phyloP scores from a whole-genome alignment of 2,113 vertebrate genomes.

The Leucopternis melanops region DNA sequence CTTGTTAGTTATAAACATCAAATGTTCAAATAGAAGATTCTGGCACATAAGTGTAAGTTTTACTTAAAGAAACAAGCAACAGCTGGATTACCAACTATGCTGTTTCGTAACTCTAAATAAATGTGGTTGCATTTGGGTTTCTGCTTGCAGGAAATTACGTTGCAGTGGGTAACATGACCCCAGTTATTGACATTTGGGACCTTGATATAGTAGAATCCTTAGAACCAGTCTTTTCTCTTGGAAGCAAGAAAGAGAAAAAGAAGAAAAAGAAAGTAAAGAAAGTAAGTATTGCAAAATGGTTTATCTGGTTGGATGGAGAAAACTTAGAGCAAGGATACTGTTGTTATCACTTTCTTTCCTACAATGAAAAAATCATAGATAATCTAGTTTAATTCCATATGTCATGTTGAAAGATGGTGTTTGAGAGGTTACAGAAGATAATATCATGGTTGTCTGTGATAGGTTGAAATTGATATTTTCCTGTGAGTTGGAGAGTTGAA shows the following conservation, averaged over 20 bases:
- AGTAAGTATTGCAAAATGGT: constrained; percentile 58
- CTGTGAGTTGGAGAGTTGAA: not conserved
- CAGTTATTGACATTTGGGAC: constrained; percentile 95
- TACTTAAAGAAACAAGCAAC: not conserved
- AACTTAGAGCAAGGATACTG: not conserved
- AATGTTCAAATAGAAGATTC: not conserved
- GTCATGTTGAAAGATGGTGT: not conserved
- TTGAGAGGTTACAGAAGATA: not conserved
- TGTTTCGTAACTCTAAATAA: not conserved
- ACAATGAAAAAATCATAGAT: not conserved
- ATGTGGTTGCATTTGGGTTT: not conserved
- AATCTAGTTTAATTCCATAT: not conserved
- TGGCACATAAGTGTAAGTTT: not conserved
- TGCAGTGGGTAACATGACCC: constrained; percentile 94
- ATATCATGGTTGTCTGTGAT: rapidly evolving
- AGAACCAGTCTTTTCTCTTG: constrained; percentile 91
- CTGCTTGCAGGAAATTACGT: constrained; percentile 82
- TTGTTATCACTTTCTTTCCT: not conserved
- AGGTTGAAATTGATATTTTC: not conserved
- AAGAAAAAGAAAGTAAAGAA: constrained; percentile 92
- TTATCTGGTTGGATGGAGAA: not conserved
- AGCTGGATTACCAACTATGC: not conserved
- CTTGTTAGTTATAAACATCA: not conserved
- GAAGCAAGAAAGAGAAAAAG: constrained; percentile 81
- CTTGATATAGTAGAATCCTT: constrained; percentile 93